phyloP scores from a whole-genome alignment of 2,113 vertebrate species.

The Aramus guarauna region DNA sequence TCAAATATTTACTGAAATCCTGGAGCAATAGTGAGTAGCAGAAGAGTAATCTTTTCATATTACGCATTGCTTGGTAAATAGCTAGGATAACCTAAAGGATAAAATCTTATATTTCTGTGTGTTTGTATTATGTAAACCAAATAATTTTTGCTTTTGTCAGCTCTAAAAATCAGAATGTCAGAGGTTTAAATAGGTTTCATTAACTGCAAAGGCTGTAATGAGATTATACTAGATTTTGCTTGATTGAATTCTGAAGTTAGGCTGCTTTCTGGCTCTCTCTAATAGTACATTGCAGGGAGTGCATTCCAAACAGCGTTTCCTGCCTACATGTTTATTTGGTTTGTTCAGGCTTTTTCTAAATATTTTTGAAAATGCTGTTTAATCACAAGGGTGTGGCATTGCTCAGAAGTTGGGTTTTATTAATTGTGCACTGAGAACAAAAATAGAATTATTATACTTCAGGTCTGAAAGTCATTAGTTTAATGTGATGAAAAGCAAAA shows the following conservation, averaged over 20 bases:
- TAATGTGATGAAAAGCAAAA: background rate
- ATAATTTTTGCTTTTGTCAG: constrained; percentile 30
- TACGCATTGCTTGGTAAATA: constrained; percentile 52
- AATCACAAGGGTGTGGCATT: constrained; percentile 67
- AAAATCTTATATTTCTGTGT: constrained; percentile 16
- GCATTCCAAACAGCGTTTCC: constrained; percentile 54
- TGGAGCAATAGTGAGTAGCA: constrained; percentile 96
- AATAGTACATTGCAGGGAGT: constrained; percentile 6
- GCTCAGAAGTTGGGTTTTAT: constrained; percentile 45
- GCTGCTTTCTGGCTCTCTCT: constrained; percentile 34
- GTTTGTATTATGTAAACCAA: constrained; percentile 9
- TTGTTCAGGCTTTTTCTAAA: constrained; percentile 52
- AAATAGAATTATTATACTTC: background rate
- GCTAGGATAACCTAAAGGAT: constrained; percentile 43
- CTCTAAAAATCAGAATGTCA: constrained; percentile 64
- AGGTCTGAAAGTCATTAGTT: constrained; percentile 15
- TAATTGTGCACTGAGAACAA: constrained; percentile 32
- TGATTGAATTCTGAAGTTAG: constrained; percentile 70
- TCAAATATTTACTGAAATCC: constrained; percentile 98
- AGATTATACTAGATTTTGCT: constrained; percentile 79
- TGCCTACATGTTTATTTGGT: constrained; percentile 66
- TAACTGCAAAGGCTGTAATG: constrained; percentile 76
- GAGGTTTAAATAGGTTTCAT: constrained; percentile 70
- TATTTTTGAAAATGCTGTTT: constrained; percentile 55
- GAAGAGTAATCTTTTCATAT: constrained; percentile 64